Percentiles rank a stretch among this genome's conserved stretches.
phyloP scores from a whole-genome alignment of 2,797 vertebrate species.

The Vireo griseus region DNA sequence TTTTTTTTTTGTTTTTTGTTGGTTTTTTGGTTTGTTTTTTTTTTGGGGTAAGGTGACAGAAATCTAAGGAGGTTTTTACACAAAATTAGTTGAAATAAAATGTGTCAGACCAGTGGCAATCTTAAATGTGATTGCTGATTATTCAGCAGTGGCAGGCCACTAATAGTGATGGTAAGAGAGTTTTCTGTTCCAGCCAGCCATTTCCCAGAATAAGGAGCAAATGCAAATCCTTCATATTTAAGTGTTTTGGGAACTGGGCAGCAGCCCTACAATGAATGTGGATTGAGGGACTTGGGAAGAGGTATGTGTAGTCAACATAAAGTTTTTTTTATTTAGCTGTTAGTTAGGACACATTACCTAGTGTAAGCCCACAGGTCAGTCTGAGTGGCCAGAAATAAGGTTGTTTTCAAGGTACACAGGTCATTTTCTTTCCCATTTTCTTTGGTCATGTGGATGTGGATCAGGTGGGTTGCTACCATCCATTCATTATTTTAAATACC shows the following conservation, averaged over 20 bases:
- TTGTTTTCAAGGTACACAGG: neutral
- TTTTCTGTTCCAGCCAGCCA: neutral
- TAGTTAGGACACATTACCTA: neutral
- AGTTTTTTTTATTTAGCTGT: neutral
- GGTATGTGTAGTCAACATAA: neutral
- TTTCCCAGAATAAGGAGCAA: neutral
- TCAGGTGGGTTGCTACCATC: neutral
- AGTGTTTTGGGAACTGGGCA: neutral
- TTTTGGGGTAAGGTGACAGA: neutral
- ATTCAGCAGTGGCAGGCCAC: neutral
- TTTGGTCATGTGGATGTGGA: neutral
- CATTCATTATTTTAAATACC: neutral
- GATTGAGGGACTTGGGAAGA: neutral
- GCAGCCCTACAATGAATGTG: neutral
- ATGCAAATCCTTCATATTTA: neutral
- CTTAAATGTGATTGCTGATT: neutral
- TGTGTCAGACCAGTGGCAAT: neutral
- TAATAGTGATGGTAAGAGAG: neutral
- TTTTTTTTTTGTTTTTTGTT: no score
- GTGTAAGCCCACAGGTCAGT: neutral
- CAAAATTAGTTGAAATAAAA: neutral
- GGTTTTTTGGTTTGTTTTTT: neutral
- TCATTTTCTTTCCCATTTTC: neutral
- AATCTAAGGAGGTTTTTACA: neutral
- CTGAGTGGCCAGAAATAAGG: neutral